These are phyloP conservation scores for Automeris io DNA, from an alignment of 2,888 invertebrate species.

Conservation along the genomic window DNA sequence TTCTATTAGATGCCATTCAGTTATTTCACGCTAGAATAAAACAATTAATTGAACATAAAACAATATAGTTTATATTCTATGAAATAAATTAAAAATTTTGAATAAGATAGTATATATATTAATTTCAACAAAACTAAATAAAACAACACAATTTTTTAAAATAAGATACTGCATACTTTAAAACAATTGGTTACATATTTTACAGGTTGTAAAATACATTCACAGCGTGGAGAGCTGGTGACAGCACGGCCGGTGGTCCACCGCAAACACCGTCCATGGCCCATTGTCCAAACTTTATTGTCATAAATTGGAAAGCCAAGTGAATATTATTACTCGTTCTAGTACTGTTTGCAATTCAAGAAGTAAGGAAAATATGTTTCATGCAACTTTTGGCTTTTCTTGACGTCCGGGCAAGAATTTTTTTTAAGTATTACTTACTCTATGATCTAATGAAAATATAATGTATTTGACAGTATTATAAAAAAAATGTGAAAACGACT, in stretches of 20 bases:
- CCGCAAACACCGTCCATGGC: conserved; percentile 47
- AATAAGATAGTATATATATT: not conserved
- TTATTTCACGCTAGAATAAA: too few relatives aligned
- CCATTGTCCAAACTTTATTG: conserved; percentile 62
- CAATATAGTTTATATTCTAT: too few relatives aligned
- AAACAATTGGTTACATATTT: conserved; percentile 12
- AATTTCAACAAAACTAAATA: not conserved
- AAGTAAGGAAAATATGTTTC: too few relatives aligned
- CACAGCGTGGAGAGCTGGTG: conserved; percentile 24
- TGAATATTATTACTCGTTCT: conserved; percentile 9
- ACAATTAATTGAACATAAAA: too few relatives aligned
- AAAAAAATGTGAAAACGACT: too few relatives aligned
- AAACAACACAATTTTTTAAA: not conserved
- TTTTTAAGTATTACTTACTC: too few relatives aligned
- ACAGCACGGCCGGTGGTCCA: conserved; percentile 55
- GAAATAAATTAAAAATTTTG: not conserved
- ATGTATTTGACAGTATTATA: too few relatives aligned
- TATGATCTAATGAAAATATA: too few relatives aligned
- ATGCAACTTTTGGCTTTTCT: too few relatives aligned
- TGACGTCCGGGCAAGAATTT: too few relatives aligned
- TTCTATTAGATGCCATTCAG: too few relatives aligned
- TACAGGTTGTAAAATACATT: conserved; percentile 20
- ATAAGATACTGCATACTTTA: not conserved
- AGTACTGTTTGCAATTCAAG: conserved; percentile 3
- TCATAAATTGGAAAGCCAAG: conserved; percentile 34